A percentile compares a stretch with the other conserved stretches of the same genome.
Evolutionary conservation across 2,888 invertebrate species (phyloP).

Genomic region (Drymonia ruficornis): DNA sequence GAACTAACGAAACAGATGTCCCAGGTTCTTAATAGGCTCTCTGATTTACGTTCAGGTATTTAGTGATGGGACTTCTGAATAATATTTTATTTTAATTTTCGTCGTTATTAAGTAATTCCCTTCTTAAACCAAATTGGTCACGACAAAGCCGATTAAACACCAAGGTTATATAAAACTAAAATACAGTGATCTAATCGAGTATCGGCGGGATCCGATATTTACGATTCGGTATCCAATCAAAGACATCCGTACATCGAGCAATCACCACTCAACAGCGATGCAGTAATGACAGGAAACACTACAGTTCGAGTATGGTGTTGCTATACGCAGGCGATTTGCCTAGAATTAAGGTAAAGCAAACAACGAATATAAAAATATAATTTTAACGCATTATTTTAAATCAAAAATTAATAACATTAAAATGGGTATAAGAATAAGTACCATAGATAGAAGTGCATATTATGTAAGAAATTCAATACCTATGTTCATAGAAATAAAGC

Average conservation of each 20-base stretch:
- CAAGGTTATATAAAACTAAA: neutral
- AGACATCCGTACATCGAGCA: conserved; percentile 27
- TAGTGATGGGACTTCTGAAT: too few species aligned
- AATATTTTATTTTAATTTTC: too few species aligned
- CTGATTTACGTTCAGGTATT: too few species aligned
- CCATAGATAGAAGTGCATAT: too few species aligned
- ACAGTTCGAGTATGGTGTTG: conserved; percentile 39
- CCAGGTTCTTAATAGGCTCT: too few species aligned
- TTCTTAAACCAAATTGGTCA: conserved; percentile 1
- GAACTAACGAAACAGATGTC: too few species aligned
- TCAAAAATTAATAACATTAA: too few species aligned
- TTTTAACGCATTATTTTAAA: too few species aligned
- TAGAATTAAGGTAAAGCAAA: neutral
- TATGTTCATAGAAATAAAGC: too few species aligned
- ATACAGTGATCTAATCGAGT: conserved; percentile 1
- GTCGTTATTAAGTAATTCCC: conserved; percentile 13
- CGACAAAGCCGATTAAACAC: neutral
- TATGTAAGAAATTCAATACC: too few species aligned
- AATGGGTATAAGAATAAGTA: too few species aligned
- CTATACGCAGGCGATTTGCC: neutral
- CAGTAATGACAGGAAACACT: conserved; percentile 66
- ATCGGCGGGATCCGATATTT: conserved; percentile 15
- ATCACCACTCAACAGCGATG: conserved; percentile 25
- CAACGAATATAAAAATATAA: too few species aligned
- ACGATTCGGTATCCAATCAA: conserved; percentile 21